Evolutionary conservation across 1,140 invertebrate genomes (phyloP), one percentile per base, ranked within the genome.

Genomic region (Zaprionus davidi): DNA sequence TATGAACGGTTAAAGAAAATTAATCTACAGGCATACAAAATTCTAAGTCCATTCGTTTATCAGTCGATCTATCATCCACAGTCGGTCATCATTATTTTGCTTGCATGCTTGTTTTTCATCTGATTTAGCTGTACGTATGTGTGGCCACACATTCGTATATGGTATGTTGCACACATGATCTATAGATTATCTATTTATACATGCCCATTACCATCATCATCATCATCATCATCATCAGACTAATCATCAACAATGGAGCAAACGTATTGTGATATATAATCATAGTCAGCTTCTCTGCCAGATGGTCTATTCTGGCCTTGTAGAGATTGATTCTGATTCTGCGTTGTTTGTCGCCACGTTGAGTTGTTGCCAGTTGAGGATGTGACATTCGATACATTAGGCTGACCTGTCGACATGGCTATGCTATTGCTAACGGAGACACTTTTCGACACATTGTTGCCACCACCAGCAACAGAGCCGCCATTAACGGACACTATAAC

Each of bases 211-310:
- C 66, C 49, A 60, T 66, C 69, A 63, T 22, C 22, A 22, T 92
- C 91, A 82, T 26, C 24, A 28, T 31, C 28, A 31, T 31, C 36
- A 78, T 69, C 53, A 60, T 69, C 69, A 62, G 60, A 74, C 49
- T 79, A 92, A 78, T 92, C 91, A 85, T 92, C 91, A 86, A 92
- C 91, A 82, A 92, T 92, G 69, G 91, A 92, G 80, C 91, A 92
- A 81, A 92, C 91, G 58, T 82, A 91, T 80, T 91, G 90, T 79
- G 91, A 92, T 88, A 92, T 88, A 88, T 88, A 91, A 76, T 92
- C 91, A 74, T 85, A 92, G 58, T 92, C 91, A 41, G 87, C 78
- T 86, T 92, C 91, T 63, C 90, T 79, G 72, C 92, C 92, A 20
- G 82, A 38, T 69, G 91, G 82, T 67, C 92, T 82, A 67, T 76